These are phyloP conservation scores for Erebia epiphron DNA, from an alignment of 2,888 invertebrate genomes.

Conservation along the genomic window DNA sequence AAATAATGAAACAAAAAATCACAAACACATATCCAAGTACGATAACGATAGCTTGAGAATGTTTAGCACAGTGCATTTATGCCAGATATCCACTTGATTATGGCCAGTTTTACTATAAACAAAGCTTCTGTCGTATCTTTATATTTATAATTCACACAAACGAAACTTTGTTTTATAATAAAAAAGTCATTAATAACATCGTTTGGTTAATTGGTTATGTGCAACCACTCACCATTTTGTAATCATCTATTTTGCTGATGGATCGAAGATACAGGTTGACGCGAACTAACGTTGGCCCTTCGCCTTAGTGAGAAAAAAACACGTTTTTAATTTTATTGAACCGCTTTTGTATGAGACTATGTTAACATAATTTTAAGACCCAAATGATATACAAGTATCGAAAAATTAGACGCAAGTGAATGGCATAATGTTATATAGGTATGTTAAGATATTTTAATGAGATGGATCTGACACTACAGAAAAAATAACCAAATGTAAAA, in stretches of 20 bases:
- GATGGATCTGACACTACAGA: slow-evolving; percentile 47
- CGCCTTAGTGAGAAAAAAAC: slow-evolving; percentile 84
- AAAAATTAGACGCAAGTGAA: slow-evolving; percentile 46
- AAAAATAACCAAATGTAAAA: slow-evolving; percentile 15
- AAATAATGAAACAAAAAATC: slow-evolving; percentile 47
- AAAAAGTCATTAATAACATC: slow-evolving; percentile 53
- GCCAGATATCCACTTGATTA: slow-evolving; percentile 61
- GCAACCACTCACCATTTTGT: slow-evolving; percentile 96
- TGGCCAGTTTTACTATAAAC: slow-evolving; percentile 71
- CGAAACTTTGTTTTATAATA: slow-evolving; percentile 69
- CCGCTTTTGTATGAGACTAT: slow-evolving; percentile 29
- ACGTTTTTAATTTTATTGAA: slow-evolving; percentile 43
- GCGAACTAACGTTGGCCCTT: slow-evolving; percentile 92
- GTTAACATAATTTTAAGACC: slow-evolving; percentile 22
- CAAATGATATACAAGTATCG: slow-evolving; percentile 28
- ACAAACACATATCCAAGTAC: slow-evolving; percentile 65
- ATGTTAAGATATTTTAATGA: slow-evolving; percentile 58
- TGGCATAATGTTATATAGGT: slow-evolving; percentile 46
- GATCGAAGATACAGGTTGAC: slow-evolving; percentile 98
- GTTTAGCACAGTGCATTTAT: slow-evolving; percentile 74
- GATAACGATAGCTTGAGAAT: slow-evolving; percentile 67
- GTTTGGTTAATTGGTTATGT: slow-evolving; percentile 54
- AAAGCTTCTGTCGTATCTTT: slow-evolving; percentile 48
- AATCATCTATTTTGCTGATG: slow-evolving; percentile 99
- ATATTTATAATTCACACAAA: background rate